Percentiles rank a stretch among this genome's conserved stretches.
phyloP scores from a whole-genome alignment of 1,140 invertebrate genomes.

The Drusus annulatus region DNA sequence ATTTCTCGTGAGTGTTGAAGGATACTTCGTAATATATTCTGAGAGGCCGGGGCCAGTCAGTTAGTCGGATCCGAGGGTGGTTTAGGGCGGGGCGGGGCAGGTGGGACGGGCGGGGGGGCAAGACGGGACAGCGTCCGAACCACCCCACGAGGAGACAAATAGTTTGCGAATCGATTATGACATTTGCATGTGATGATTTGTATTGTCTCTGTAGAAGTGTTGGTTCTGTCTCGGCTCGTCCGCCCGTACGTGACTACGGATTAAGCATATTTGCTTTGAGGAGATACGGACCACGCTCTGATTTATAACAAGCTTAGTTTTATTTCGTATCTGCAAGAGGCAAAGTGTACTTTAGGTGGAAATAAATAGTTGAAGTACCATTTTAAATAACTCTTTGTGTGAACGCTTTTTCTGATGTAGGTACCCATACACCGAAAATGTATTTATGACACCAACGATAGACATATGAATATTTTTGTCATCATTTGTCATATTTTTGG shows the following conservation, averaged over 20 bases:
- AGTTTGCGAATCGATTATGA: conserved; percentile 49
- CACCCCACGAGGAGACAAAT: conserved; percentile 39
- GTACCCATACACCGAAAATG: too few relatives aligned
- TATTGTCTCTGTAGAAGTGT: conserved; percentile 18
- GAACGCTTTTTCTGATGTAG: too few relatives aligned
- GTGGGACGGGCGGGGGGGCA: not conserved
- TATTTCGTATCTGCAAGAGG: too few relatives aligned
- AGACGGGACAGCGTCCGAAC: conserved; percentile 28
- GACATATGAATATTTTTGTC: too few relatives aligned
- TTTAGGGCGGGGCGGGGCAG: not conserved
- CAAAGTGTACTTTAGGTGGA: too few relatives aligned
- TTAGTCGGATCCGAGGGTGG: conserved; percentile 35
- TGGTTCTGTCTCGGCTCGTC: conserved; percentile 5
- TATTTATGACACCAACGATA: too few relatives aligned
- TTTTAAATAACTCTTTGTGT: too few relatives aligned
- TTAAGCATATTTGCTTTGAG: not conserved
- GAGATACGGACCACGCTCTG: too few relatives aligned
- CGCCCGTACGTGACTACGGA: conserved; percentile 25
- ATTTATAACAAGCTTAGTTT: too few relatives aligned
- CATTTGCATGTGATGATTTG: conserved; percentile 42
- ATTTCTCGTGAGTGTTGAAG: conserved; percentile 41
- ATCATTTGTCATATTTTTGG: too few relatives aligned
- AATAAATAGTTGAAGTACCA: too few relatives aligned
- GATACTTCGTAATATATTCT: conserved; percentile 50
- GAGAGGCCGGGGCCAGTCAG: conserved; percentile 34